Evolutionary conservation across 2,888 invertebrate genomes (phyloP).

Genomic region (Phytoseiulus persimilis): DNA sequence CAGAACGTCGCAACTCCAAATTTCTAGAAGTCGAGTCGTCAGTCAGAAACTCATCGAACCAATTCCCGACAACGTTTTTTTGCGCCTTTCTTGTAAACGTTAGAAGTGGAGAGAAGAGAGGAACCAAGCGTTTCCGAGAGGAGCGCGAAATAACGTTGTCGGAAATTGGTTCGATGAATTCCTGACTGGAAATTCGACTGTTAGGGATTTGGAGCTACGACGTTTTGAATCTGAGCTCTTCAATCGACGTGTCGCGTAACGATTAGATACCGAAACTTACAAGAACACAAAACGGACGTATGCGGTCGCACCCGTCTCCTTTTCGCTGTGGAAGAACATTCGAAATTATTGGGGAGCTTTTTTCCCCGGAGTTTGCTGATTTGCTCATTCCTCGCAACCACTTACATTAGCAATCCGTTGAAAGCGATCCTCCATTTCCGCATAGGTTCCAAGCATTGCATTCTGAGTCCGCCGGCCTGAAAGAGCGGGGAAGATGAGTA

Average conservation of each 20-base stretch:
- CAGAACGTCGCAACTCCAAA: background rate
- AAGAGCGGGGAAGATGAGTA: background rate
- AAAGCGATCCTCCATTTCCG: slow-evolving; percentile 60
- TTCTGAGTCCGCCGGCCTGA: slow-evolving; percentile 52
- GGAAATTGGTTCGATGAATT: too few relatives aligned
- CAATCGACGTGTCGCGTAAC: background rate
- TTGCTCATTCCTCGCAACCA: background rate
- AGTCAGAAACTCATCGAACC: too few relatives aligned
- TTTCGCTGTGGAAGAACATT: background rate
- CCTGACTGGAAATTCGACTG: background rate
- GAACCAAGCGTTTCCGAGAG: too few relatives aligned
- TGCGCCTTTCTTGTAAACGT: too few relatives aligned
- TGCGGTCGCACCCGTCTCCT: background rate
- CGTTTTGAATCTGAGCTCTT: background rate
- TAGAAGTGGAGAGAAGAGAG: too few relatives aligned
- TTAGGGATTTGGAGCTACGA: too few relatives aligned
- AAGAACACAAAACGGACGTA: background rate
- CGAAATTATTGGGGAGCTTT: background rate
- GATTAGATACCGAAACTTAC: background rate
- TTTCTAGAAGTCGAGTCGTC: too few relatives aligned
- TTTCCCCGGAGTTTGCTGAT: background rate
- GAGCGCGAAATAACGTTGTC: too few relatives aligned
- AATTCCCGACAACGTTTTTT: too few relatives aligned
- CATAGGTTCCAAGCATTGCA: slow-evolving; percentile 60
- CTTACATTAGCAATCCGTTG: slow-evolving; percentile 59